phyloP scores from a whole-genome alignment of 2,888 invertebrate genomes.

The Watsonalla cultraria region DNA sequence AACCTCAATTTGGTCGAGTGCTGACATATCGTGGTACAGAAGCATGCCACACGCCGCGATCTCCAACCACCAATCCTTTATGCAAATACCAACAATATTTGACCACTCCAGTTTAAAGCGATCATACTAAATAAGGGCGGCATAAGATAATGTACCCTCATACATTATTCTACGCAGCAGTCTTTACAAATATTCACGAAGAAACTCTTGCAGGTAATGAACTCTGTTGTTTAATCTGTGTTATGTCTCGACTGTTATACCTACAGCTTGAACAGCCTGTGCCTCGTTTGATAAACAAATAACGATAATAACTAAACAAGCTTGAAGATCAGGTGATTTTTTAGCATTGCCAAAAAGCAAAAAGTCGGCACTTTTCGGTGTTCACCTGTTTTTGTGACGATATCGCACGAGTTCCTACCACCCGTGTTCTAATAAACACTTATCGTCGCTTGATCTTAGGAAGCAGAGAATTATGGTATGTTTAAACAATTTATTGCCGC shows the following conservation, averaged over 20 bases:
- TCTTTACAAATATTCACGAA: conserved; percentile 4
- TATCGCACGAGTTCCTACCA: conserved; percentile 62
- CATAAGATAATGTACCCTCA: conserved; percentile 12
- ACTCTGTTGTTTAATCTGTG: too few relatives aligned
- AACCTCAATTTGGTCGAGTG: conserved; percentile 50
- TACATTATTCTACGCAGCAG: conserved; percentile 8
- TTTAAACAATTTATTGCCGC: conserved; percentile 72
- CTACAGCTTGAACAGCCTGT: conserved; percentile 54
- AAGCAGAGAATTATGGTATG: conserved; percentile 73
- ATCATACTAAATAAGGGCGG: conserved; percentile 38
- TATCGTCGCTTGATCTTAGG: conserved; percentile 63
- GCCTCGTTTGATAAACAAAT: conserved; percentile 63
- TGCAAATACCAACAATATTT: conserved; percentile 59
- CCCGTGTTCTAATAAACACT: conserved; percentile 71
- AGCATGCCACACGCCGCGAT: conserved; percentile 47
- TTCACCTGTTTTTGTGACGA: conserved; percentile 55
- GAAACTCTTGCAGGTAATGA: too few relatives aligned
- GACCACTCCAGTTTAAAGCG: conserved; percentile 37
- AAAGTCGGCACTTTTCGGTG: conserved; percentile 42
- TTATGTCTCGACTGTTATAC: too few relatives aligned
- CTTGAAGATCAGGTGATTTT: conserved; percentile 45
- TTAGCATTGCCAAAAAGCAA: conserved; percentile 48
- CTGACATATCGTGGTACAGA: conserved; percentile 40
- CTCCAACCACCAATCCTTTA: conserved; percentile 55
- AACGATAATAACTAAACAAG: conserved; percentile 56